Evolutionary conservation across 1,140 invertebrate species (phyloP).

Genomic region (Ips nitidus): DNA sequence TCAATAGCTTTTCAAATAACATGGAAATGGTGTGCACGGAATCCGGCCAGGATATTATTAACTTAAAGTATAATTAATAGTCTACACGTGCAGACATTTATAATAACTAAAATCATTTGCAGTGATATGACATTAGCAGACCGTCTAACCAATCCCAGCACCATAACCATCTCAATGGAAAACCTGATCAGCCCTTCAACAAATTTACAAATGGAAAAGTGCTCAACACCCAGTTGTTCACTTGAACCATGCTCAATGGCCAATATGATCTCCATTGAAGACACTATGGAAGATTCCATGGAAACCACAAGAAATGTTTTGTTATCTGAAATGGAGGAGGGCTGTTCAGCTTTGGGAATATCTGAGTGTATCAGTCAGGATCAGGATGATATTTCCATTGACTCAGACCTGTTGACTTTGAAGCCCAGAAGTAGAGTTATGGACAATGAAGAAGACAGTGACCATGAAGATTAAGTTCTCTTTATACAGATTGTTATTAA

Average conservation of each 20-base stretch:
- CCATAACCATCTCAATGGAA: constrained; percentile 28
- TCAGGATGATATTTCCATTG: constrained; percentile 44
- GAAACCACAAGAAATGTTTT: constrained; percentile 23
- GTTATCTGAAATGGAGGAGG: constrained; percentile 30
- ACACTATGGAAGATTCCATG: constrained; percentile 24
- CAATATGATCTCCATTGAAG: not conserved
- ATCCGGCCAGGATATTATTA: no score
- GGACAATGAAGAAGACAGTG: not conserved
- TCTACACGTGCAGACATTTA: no score
- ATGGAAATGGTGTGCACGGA: no score
- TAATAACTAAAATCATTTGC: not conserved
- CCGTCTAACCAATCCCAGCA: constrained; percentile 21
- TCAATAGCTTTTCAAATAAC: constrained; percentile 12
- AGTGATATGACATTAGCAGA: constrained; percentile 38
- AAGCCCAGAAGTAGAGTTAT: constrained; percentile 35
- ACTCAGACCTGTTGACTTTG: constrained; percentile 47
- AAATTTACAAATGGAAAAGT: no score
- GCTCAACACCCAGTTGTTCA: no score
- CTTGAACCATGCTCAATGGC: not conserved
- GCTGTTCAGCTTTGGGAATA: constrained; percentile 16
- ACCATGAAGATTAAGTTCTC: no score
- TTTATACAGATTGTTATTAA: no score
- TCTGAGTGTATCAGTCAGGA: constrained; percentile 22
- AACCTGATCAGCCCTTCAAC: constrained; percentile 16
- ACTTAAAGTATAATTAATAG: no score